These are phyloP conservation scores for Argya squamiceps DNA, from an alignment of 2,797 vertebrate species.

Conservation along the genomic window DNA sequence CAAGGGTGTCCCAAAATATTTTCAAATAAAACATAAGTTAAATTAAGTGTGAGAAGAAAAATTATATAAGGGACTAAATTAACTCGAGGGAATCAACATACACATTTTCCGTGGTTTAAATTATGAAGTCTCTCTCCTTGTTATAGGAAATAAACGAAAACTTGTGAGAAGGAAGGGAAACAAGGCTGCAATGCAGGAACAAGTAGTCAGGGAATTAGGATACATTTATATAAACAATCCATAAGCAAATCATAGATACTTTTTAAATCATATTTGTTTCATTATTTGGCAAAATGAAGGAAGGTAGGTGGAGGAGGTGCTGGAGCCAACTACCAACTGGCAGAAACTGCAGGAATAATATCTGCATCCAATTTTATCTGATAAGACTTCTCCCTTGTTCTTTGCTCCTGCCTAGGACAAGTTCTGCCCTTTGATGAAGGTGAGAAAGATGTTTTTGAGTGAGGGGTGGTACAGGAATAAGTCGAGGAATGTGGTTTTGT, in stretches of 20 bases:
- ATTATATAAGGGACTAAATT: neutral
- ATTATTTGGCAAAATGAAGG: neutral
- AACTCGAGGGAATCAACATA: neutral
- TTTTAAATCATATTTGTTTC: neutral
- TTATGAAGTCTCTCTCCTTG: neutral
- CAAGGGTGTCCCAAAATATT: neutral
- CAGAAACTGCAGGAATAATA: neutral
- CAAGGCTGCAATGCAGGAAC: neutral
- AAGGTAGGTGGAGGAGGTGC: neutral
- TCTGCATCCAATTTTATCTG: neutral
- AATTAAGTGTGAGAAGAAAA: neutral
- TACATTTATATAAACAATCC: neutral
- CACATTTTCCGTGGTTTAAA: neutral
- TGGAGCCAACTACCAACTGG: neutral
- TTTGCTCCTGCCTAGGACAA: neutral
- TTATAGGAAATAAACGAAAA: neutral
- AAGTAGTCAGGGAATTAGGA: neutral
- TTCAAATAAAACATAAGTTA: neutral
- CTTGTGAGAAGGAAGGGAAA: neutral
- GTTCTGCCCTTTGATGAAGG: neutral
- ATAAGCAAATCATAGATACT: accelerated
- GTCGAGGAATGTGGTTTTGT: neutral
- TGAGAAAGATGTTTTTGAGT: neutral
- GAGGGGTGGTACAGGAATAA: neutral
- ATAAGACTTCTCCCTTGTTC: neutral